Evolutionary conservation across 2,888 invertebrate genomes (phyloP).

Genomic region (Cephonodes hylas): DNA sequence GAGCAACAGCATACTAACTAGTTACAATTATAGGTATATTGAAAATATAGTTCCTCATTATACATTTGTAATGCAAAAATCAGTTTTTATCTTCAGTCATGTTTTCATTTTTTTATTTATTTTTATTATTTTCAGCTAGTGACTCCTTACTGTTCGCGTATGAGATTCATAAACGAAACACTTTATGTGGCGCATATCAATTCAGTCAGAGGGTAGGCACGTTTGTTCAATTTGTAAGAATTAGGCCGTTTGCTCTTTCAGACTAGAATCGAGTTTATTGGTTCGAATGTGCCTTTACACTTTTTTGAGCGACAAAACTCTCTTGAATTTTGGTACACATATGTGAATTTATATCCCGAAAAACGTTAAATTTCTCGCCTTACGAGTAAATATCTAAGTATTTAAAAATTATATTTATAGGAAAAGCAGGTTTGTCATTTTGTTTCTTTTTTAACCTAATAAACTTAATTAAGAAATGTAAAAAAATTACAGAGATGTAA

Average conservation of each 20-base stretch:
- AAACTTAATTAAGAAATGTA: too few relatives aligned
- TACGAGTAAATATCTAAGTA: too few relatives aligned
- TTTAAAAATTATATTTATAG: too few relatives aligned
- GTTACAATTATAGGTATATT: too few relatives aligned
- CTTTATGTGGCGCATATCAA: conserved; percentile 69
- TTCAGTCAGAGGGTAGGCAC: conserved; percentile 65
- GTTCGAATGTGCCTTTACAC: neutral
- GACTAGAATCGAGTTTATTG: conserved; percentile 2
- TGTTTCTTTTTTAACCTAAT: too few relatives aligned
- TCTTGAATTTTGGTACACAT: neutral
- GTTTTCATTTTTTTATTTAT: neutral
- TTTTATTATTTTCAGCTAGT: conserved; percentile 56
- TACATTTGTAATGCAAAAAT: neutral
- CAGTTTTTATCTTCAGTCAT: neutral
- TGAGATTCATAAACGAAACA: conserved; percentile 57
- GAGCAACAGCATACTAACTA: too few relatives aligned
- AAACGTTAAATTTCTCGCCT: too few relatives aligned
- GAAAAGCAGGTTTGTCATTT: neutral
- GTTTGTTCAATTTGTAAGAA: conserved; percentile 4
- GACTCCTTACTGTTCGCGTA: conserved; percentile 45
- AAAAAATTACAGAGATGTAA: conserved; percentile 49
- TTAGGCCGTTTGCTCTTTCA: neutral
- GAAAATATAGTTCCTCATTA: too few relatives aligned
- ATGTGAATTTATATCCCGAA: too few relatives aligned
- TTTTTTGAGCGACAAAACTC: neutral